Evolutionary conservation across 2,797 vertebrate genomes (phyloP).

Genomic region (Scleropages formosus): DNA sequence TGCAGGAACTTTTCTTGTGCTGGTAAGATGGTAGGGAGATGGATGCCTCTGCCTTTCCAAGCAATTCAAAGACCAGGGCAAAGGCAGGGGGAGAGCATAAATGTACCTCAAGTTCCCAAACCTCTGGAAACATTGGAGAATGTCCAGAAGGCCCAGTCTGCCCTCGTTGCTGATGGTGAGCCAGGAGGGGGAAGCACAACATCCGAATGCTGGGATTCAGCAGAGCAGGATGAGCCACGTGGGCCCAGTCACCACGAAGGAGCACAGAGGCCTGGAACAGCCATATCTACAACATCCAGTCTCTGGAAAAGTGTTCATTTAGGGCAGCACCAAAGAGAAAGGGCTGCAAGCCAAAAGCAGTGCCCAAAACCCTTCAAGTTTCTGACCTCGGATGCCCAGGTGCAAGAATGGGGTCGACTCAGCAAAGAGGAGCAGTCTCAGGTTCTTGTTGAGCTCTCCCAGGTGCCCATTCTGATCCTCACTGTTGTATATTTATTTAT

Average conservation of each 20-base stretch:
- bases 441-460: constrained; percentile 56
- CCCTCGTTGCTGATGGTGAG: background rate
- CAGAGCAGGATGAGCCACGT: background rate
- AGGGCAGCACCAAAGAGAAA: background rate
- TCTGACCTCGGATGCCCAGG: constrained; percentile 56
- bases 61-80: background rate
- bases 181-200: background rate
- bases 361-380: constrained; percentile 7
- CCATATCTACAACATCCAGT: background rate
- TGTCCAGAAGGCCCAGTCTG: background rate
- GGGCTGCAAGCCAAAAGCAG: background rate
- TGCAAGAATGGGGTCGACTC: constrained; percentile 67
- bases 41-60: constrained; percentile 47
- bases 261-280: constrained; percentile 21
- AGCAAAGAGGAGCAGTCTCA: constrained; percentile 58
- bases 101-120: background rate
- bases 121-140: background rate
- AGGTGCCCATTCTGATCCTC: constrained; percentile 65
- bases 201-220: background rate
- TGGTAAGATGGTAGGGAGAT: constrained; percentile 40
- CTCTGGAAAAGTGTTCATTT: background rate
- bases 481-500: constrained; percentile 81
- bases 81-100: constrained; percentile 20
- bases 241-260: constrained; percentile 1
- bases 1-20: no score